Evolutionary conservation across 2,888 invertebrate species (phyloP), one percentile per base, ranked within the genome.

Genomic region (Drosophila formosana): DNA sequence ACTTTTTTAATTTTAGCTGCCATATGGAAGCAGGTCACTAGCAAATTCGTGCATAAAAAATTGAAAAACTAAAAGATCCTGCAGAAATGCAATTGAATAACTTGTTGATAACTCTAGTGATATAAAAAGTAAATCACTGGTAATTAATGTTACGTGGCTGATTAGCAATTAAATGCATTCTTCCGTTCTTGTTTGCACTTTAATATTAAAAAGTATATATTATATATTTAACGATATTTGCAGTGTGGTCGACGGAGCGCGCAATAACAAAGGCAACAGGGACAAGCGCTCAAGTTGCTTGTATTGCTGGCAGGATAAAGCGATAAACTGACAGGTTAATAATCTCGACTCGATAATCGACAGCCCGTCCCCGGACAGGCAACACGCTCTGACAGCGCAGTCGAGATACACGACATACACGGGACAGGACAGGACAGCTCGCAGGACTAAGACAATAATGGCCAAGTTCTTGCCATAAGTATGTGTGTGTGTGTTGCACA

Each of bases 281-380:
- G 64, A 52, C 47, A 72, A 23, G 58, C 55, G 60, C 25, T 46
- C 76, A 85, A 72, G 64, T 68, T 69, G 53, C 61, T 53, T 63
- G 57, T 64, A 65, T 75, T 53, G 64, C 78, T 65, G 68, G 72
- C 75, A 67, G 81, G 66, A 87, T 87, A 84, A 84, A 87, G 70
- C 87, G 82, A 84, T 87, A 75, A 88, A 80, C 89, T 85, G 85
- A 88, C 85, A 85, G 85, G 89, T 89, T 89, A 85, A 85, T 85
- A 85, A 85, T 89, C 89, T 89, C 80, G 85, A 85, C 80, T 82
- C 88, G 85, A 88, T 85, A 85, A 85, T 85, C 85, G 89, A 89
- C 88, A 88, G 55, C 49, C 41, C 46, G 43, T 41, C 34, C 37
- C 41, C 50, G 75, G 69, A 75, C 57, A 61, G 63, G 18, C 46